Evolutionary conservation across 2,888 invertebrate species (phyloP).

Genomic region (Agonopterix subpropinquella): DNA sequence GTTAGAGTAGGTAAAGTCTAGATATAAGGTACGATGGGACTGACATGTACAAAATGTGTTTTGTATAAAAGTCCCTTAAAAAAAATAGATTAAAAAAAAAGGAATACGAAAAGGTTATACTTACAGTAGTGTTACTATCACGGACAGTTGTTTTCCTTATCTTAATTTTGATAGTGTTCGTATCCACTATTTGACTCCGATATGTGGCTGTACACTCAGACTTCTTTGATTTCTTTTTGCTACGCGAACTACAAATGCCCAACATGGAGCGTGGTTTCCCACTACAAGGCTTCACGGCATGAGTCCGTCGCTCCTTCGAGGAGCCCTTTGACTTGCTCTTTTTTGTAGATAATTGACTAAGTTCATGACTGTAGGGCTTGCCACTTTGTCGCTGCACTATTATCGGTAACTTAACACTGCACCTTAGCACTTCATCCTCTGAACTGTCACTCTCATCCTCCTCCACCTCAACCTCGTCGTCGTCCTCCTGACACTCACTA

Average conservation of each 20-base stretch:
- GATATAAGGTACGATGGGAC: too few species aligned
- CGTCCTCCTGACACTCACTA: conserved; percentile 58
- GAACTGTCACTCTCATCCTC: conserved; percentile 52
- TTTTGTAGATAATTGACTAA: conserved; percentile 74
- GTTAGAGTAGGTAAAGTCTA: too few species aligned
- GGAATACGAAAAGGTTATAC: conserved; percentile 15
- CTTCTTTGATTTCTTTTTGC: conserved; percentile 69
- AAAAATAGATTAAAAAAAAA: too few species aligned
- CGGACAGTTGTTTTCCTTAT: conserved; percentile 78
- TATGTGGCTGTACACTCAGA: conserved; percentile 64
- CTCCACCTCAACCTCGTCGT: conserved; percentile 27
- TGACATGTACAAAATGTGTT: too few species aligned
- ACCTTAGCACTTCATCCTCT: conserved; percentile 65
- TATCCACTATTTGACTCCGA: conserved; percentile 79
- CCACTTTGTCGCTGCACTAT: conserved; percentile 61
- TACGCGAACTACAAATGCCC: conserved; percentile 63
- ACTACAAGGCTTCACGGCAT: conserved; percentile 60
- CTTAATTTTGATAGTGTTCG: conserved; percentile 80
- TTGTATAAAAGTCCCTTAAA: too few species aligned
- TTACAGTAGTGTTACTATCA: conserved; percentile 41
- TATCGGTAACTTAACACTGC: conserved; percentile 67
- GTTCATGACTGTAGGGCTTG: conserved; percentile 73
- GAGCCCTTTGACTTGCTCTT: conserved; percentile 58
- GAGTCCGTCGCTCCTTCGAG: conserved; percentile 51
- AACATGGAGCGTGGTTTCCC: conserved; percentile 72